phyloP scores from a whole-genome alignment of 2,113 vertebrate genomes.

The Cyprinodon brontotheroides region DNA sequence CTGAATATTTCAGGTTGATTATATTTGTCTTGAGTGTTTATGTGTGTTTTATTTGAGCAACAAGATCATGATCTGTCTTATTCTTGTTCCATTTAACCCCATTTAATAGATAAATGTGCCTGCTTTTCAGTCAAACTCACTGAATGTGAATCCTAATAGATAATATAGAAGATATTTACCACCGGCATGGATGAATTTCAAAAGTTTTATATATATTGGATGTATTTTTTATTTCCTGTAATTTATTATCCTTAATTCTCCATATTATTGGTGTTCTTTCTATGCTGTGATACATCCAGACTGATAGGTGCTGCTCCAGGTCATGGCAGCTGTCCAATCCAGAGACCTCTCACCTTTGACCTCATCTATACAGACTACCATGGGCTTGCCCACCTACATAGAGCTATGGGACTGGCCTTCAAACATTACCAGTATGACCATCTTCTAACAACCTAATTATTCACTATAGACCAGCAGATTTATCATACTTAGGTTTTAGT shows the following conservation, averaged over 20 bases:
- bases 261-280: neutral
- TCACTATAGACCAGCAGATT: neutral
- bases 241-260: no score
- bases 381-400: conserved; percentile 73
- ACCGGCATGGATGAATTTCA: no score
- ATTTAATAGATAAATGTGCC: neutral
- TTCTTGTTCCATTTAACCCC: neutral
- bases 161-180: no score
- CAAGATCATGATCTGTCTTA: neutral
- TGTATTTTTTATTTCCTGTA: no score
- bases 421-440: conserved; percentile 69
- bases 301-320: conserved; percentile 77
- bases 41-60: neutral
- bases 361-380: conserved; percentile 80
- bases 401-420: conserved; percentile 77
- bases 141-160: no score
- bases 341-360: conserved; percentile 74
- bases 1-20: neutral
- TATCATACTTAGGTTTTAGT: neutral
- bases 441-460: neutral
- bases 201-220: no score
- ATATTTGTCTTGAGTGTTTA: neutral
- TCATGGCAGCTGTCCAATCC: conserved; percentile 75
- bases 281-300: conserved; percentile 50
- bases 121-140: neutral